A percentile compares a stretch with the other conserved stretches of the same genome.
Conservation (phyloP, 2,797 vertebrate genomes). For the Valencia hispanica region DNA sequence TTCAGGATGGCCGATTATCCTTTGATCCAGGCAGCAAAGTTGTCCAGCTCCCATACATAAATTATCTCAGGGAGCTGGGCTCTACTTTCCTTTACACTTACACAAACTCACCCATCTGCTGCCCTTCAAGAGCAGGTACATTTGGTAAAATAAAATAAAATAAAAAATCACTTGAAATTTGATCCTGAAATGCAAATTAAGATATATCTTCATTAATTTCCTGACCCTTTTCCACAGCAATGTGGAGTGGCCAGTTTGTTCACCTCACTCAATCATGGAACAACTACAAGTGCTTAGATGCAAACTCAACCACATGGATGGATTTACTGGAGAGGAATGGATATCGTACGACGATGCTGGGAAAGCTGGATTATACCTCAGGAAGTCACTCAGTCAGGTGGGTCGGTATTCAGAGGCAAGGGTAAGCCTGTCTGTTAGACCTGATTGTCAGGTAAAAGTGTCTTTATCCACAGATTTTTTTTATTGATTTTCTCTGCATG, state of each 20-base stretch:
- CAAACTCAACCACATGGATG: conserved; percentile 93
- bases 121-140: conserved; percentile 95
- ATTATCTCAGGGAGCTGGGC: conserved; percentile 86
- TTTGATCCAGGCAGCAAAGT: conserved; percentile 86
- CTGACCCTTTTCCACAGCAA: conserved; percentile 74
- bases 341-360: conserved; percentile 86
- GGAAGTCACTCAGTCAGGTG: conserved; percentile 96
- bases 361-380: conserved; percentile 93
- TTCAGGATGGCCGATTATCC: conserved; percentile 93
- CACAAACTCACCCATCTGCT: conserved; percentile 97
- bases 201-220: neutral
- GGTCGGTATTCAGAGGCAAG: neutral
- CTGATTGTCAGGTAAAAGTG: neutral
- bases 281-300: conserved; percentile 93
- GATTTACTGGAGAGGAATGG: conserved; percentile 86
- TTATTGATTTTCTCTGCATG: conserved; percentile 22
- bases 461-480: neutral
- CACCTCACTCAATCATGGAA: conserved; percentile 97
- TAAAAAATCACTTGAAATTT: too few relatives aligned
- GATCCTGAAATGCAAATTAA: neutral
- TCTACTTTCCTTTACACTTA: conserved; percentile 90
- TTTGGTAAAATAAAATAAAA: neutral
- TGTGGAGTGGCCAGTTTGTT: conserved; percentile 97
- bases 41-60: conserved; percentile 88
- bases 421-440: neutral